Evolutionary conservation across 2,888 invertebrate species (phyloP), one percentile per base, ranked within the genome.

Genomic region (Drosophila ustulata): DNA sequence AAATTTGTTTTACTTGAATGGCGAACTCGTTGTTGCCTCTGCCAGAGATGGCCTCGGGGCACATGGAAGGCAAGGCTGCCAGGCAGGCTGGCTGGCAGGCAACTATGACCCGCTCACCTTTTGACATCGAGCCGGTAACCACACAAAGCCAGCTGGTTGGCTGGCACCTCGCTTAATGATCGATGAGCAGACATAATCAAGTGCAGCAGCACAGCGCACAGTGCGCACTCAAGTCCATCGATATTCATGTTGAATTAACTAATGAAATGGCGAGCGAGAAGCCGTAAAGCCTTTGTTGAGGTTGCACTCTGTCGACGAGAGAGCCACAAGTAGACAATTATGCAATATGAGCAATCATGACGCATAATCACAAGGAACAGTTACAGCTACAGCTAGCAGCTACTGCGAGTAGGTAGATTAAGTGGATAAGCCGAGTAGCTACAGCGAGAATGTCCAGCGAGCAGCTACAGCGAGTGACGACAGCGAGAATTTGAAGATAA

Each of bases 1-100:
- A 81, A 81, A 81, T 81, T 81, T 81, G 81, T 84, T 81, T 81
- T 81, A 82, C 82, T 81, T 73, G 64, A 78, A 76, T 69, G 85
- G 76, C 76, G 76, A 75, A 62, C 68, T 64, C 65, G 13, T 30
- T 49, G 59, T 71, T 18, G 18, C 18, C 18, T 1, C 18, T 18
- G 18, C 18, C 18, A 18, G 1, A 18, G 18, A 18, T 18, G 1
- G 18, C 18, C 18, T 18, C 18, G 18, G 18, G 18, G 1, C 18
- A 1, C 18, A 18, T 18, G 2, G 18, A 18, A 18, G 18, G 18
- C 18, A 18, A 18, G 18, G 18, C 18, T 18, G 18, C 1, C 18
- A 18, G 18, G 18, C 18, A 18, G 18, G 18, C 18, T 1, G 18
- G 28, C 28, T 28, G 28, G 4, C 28, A 53, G 62, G 37, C 11